Conservation (phyloP, 1,140 invertebrate species). For the Formica selysi region DNA sequence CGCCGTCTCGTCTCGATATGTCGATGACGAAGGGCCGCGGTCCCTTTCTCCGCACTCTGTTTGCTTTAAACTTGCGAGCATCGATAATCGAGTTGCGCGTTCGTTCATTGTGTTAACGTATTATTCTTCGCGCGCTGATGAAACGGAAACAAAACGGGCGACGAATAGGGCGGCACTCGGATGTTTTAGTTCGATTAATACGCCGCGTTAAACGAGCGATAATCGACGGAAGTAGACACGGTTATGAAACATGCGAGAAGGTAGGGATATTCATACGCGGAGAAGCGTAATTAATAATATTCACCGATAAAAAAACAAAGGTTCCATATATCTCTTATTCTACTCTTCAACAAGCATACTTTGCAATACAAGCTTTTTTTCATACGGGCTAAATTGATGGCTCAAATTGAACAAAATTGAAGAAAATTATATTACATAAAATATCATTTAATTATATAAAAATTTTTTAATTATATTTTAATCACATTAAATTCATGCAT, state of each 20-base stretch:
- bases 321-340: background rate
- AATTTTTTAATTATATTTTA: background rate
- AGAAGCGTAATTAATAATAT: background rate
- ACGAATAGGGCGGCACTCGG: constrained; percentile 12
- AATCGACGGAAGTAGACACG: constrained; percentile 1
- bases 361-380: background rate
- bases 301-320: background rate
- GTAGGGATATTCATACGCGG: background rate
- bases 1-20: constrained; percentile 1
- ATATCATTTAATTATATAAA: background rate
- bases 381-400: background rate
- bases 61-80: constrained; percentile 54
- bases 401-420: background rate
- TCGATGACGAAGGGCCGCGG: background rate
- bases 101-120: constrained; percentile 57
- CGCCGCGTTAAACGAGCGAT: constrained; percentile 21
- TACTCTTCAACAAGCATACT: too few species aligned
- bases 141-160: constrained; percentile 59
- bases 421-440: constrained; percentile 1
- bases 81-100: constrained; percentile 45
- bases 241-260: background rate
- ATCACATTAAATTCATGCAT: background rate
- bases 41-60: constrained; percentile 26
- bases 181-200: constrained; percentile 58
- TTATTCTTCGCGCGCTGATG: constrained; percentile 56